These are phyloP conservation scores for Helleia helle DNA, from an alignment of 2,888 invertebrate species.

Conservation along the genomic window DNA sequence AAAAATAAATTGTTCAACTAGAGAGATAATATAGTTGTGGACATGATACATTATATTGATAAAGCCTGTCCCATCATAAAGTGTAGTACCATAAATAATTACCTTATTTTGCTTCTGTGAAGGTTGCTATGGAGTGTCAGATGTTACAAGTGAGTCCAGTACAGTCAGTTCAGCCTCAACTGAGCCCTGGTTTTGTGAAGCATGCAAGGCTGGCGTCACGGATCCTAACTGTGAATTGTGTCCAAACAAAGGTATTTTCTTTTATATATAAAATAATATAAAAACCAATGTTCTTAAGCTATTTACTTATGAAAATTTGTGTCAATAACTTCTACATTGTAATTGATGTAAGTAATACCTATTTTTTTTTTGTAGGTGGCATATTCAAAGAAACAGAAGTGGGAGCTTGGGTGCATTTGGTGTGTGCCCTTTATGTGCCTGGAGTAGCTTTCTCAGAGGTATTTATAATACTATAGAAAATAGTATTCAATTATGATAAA, in stretches of 20 bases:
- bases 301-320: too few relatives aligned
- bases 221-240: slow-evolving; percentile 96
- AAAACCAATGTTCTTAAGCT: too few relatives aligned
- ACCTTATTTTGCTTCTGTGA: slow-evolving; percentile 10
- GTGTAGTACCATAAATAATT: too few relatives aligned
- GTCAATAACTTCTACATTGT: too few relatives aligned
- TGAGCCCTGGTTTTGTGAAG: slow-evolving; percentile 99
- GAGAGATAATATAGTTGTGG: too few relatives aligned
- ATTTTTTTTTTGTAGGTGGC: slow-evolving; percentile 71
- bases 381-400: slow-evolving; percentile 98
- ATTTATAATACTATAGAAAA: too few relatives aligned
- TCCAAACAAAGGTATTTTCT: slow-evolving; percentile 81
- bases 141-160: slow-evolving; percentile 91
- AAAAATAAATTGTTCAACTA: too few relatives aligned
- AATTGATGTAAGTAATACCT: too few relatives aligned
- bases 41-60: too few relatives aligned
- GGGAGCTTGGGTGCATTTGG: slow-evolving; percentile 98
- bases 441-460: slow-evolving; percentile 98
- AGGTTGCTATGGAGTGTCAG: slow-evolving; percentile 96
- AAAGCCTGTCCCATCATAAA: too few relatives aligned
- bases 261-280: too few relatives aligned
- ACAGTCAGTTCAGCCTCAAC: slow-evolving; percentile 96
- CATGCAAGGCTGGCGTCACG: slow-evolving; percentile 92
- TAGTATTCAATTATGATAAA: too few relatives aligned
- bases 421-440: slow-evolving; percentile 97